These are phyloP conservation scores for Oscheius myriophilus DNA, from an alignment of 2,888 invertebrate genomes.

Conservation along the genomic window DNA sequence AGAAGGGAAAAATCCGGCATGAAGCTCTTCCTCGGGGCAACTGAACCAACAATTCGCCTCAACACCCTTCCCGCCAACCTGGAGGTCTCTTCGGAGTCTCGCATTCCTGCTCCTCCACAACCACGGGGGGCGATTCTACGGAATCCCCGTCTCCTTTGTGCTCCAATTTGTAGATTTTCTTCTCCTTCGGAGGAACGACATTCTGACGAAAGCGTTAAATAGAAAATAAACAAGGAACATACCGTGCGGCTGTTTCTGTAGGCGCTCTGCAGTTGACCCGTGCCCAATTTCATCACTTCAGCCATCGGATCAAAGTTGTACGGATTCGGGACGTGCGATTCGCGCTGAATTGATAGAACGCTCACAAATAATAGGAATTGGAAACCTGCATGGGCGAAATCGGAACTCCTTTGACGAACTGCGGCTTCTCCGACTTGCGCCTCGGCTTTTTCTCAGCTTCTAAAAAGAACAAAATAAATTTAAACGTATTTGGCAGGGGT, in stretches of 20 bases:
- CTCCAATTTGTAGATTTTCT: constrained; percentile 49
- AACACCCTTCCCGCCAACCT: too few relatives aligned
- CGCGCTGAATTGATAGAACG: constrained; percentile 31
- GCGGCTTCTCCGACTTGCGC: constrained; percentile 34
- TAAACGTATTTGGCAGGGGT: too few relatives aligned
- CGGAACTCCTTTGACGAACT: constrained; percentile 42
- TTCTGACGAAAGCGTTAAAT: constrained; percentile 37
- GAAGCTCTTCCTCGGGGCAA: too few relatives aligned
- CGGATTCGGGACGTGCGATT: constrained; percentile 43
- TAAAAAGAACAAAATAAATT: constrained; percentile 1
- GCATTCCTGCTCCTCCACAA: too few relatives aligned
- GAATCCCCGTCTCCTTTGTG: constrained; percentile 29
- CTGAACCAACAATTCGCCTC: too few relatives aligned
- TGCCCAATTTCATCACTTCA: constrained; percentile 51
- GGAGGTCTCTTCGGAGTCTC: too few relatives aligned
- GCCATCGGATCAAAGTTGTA: constrained; percentile 55
- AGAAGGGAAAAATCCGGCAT: too few relatives aligned
- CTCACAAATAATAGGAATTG: not conserved
- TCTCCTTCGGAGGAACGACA: constrained; percentile 40
- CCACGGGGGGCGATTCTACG: too few relatives aligned
- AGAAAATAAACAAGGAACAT: not conserved
- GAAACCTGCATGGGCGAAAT: constrained; percentile 31
- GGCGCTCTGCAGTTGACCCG: constrained; percentile 53
- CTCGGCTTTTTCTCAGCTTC: constrained; percentile 38
- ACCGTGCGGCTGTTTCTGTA: constrained; percentile 51